These are phyloP conservation scores for Telenomus remus DNA, from an alignment of 1,140 invertebrate species.

Conservation along the genomic window DNA sequence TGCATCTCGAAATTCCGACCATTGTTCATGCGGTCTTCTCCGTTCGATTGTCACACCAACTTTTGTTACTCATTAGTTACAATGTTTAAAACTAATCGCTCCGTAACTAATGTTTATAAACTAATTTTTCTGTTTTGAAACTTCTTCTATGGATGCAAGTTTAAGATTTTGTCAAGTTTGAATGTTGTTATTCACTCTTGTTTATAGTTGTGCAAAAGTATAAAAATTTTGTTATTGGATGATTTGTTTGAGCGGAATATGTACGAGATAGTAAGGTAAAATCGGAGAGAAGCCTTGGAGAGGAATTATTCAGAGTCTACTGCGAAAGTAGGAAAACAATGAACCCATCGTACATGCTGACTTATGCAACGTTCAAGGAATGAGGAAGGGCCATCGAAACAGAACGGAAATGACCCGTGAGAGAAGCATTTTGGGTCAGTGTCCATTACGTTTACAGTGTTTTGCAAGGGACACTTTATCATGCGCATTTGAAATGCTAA, in stretches of 20 bases:
- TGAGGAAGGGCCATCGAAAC: constrained; percentile 39
- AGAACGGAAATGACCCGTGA: constrained; percentile 49
- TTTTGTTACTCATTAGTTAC: too few species aligned
- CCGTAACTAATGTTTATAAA: too few species aligned
- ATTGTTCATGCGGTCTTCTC: constrained; percentile 11
- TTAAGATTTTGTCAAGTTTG: too few species aligned
- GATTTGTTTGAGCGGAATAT: neutral
- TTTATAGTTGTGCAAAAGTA: too few species aligned
- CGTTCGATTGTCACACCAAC: too few species aligned
- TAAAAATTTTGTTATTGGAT: neutral
- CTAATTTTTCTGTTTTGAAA: too few species aligned
- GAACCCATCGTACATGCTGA: constrained; percentile 41
- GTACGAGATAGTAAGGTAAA: neutral
- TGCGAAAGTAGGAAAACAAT: constrained; percentile 53
- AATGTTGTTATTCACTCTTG: too few species aligned
- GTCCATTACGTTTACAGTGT: constrained; percentile 19
- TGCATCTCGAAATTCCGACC: constrained; percentile 11
- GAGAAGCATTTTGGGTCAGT: constrained; percentile 30
- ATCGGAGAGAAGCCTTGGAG: constrained; percentile 7
- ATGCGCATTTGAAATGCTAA: constrained; percentile 9
- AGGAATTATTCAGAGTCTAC: constrained; percentile 48
- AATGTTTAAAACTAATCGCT: too few species aligned
- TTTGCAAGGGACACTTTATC: constrained; percentile 12
- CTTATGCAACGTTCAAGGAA: constrained; percentile 37
- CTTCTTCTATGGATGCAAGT: too few species aligned